A percentile compares a stretch with the other conserved stretches of the same genome.
Conservation (phyloP, 2,888 invertebrate genomes). For the Buathra laborator region DNA sequence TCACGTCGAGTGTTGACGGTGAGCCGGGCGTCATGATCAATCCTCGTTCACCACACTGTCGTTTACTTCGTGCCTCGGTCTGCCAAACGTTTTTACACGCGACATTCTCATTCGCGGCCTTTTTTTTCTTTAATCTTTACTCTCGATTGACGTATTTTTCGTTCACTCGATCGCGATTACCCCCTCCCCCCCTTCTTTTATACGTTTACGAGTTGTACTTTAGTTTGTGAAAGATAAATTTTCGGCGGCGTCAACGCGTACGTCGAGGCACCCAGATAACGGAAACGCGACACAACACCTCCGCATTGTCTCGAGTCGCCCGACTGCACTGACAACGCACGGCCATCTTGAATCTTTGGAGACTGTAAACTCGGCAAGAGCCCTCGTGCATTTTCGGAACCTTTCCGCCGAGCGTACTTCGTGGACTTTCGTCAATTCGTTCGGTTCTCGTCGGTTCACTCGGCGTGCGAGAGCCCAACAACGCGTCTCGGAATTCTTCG, state of each 20-base stretch:
- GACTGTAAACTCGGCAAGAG: not conserved
- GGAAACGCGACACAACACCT: slow-evolving; percentile 70
- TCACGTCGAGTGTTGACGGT: slow-evolving; percentile 31
- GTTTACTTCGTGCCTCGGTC: slow-evolving; percentile 35
- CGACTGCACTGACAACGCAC: slow-evolving; percentile 70
- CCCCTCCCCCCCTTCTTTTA: not conserved
- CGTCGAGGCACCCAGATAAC: slow-evolving; percentile 50
- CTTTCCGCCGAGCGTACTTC: not conserved
- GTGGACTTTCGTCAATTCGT: not conserved
- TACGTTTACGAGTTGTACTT: slow-evolving; percentile 1
- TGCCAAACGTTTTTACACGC: slow-evolving; percentile 51
- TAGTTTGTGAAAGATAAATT: slow-evolving; percentile 1
- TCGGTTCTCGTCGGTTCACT: not conserved
- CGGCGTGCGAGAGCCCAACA: not conserved
- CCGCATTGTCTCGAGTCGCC: slow-evolving; percentile 76
- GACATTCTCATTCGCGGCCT: slow-evolving; percentile 17
- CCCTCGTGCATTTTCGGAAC: not conserved
- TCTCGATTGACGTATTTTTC: not conserved
- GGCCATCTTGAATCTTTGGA: slow-evolving; percentile 66
- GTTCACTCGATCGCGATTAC: not conserved
- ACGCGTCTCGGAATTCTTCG: not conserved
- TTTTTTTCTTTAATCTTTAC: slow-evolving; percentile 10
- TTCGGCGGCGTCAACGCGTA: slow-evolving; percentile 42
- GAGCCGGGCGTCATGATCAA: slow-evolving; percentile 65
- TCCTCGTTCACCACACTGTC: slow-evolving; percentile 38